Percentiles rank a stretch among this genome's conserved stretches.
Conservation (phyloP, 2,797 vertebrate genomes). For the Channallabes apus region DNA sequence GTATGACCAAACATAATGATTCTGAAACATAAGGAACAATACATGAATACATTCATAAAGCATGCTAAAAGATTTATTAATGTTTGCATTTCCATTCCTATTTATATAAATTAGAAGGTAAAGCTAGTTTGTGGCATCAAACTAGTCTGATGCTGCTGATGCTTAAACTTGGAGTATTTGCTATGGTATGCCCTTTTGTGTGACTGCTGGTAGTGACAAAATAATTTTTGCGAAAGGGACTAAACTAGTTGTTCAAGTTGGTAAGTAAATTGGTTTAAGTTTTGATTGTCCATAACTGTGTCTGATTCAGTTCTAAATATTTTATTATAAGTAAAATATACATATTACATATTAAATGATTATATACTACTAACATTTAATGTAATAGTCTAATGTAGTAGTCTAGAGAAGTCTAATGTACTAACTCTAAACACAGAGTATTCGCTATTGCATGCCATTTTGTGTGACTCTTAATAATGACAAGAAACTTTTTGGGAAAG, state of each 20-base stretch:
- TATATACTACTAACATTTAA: not conserved
- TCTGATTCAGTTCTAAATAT: not conserved
- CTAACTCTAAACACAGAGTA: not conserved
- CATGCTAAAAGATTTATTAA: not conserved
- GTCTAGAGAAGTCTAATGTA: not conserved
- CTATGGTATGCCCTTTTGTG: constrained; percentile 37
- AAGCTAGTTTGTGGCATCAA: not conserved
- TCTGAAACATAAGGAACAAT: not conserved
- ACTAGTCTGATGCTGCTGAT: not conserved
- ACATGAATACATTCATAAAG: not conserved
- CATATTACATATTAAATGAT: not conserved
- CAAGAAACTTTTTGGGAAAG: constrained; percentile 6
- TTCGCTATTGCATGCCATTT: not conserved
- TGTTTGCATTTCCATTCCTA: not conserved
- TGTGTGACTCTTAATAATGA: constrained; percentile 4
- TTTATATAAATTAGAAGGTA: not conserved
- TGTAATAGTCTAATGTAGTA: not conserved
- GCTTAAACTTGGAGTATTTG: constrained; percentile 28
- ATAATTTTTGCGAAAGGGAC: constrained; percentile 52
- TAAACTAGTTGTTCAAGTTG: constrained; percentile 41
- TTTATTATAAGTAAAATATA: not conserved
- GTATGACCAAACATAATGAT: not conserved
- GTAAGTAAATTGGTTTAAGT: constrained; percentile 37
- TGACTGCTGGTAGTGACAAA: constrained; percentile 37
- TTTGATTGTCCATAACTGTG: not conserved